Evolutionary conservation across 2,888 invertebrate species (phyloP).

Genomic region (Cylindroiulus punctatus): DNA sequence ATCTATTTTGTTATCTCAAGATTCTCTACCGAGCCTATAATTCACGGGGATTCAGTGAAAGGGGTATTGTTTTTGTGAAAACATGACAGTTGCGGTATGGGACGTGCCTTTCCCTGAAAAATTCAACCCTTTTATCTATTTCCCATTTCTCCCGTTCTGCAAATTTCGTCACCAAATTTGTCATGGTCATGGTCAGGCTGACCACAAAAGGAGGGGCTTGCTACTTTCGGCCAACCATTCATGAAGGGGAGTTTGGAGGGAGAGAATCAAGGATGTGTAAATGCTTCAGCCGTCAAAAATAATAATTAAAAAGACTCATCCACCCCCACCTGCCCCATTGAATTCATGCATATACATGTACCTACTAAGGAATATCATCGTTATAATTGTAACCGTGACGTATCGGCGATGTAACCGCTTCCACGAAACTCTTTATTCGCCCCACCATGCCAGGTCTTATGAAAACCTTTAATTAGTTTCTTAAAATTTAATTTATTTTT

Average conservation of each 20-base stretch:
- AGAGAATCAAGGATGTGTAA: not conserved
- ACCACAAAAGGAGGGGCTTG: not conserved
- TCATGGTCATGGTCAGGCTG: conserved; percentile 29
- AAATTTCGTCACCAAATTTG: conserved; percentile 44
- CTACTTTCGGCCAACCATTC: not conserved
- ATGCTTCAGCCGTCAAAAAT: not conserved
- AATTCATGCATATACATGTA: not conserved
- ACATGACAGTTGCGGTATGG: not conserved
- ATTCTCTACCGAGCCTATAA: not conserved
- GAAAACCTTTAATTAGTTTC: conserved; percentile 30
- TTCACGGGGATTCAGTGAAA: not conserved
- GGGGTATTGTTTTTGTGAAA: not conserved
- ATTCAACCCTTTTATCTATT: not conserved
- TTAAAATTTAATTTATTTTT: not conserved
- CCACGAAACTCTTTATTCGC: conserved; percentile 1
- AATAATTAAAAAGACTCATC: conserved; percentile 43
- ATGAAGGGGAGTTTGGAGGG: not conserved
- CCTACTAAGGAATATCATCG: not conserved
- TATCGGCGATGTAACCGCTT: not conserved
- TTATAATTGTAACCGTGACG: not conserved
- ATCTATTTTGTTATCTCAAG: not conserved
- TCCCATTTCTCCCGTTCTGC: not conserved
- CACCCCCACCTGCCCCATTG: not conserved
- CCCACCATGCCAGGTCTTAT: not conserved
- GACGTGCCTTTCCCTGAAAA: conserved; percentile 13